Conservation (phyloP, 1,140 invertebrate genomes). For the Drosophila pectinifera region DNA sequence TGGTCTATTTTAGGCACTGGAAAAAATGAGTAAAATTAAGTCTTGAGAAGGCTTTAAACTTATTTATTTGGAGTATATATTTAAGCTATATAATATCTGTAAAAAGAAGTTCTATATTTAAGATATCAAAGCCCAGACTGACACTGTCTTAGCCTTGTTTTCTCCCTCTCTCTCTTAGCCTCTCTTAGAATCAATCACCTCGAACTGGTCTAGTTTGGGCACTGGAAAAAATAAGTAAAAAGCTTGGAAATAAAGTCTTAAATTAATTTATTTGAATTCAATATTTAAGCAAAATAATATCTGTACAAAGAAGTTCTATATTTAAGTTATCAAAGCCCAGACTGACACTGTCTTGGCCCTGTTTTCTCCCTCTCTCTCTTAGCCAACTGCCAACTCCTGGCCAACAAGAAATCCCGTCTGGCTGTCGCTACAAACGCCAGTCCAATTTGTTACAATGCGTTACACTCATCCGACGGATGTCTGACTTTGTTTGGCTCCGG, state of each 20-base stretch:
- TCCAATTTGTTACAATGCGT: constrained; percentile 75
- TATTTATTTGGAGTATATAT: neutral
- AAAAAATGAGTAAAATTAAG: constrained; percentile 3
- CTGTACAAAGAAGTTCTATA: neutral
- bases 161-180: neutral
- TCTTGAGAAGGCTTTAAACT: no score
- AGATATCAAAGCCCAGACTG: neutral
- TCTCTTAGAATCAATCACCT: constrained; percentile 49
- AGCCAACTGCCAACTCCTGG: neutral
- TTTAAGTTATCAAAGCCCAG: neutral
- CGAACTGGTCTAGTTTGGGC: constrained; percentile 8
- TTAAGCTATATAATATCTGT: no score
- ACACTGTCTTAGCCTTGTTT: no score
- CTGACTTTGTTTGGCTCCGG: constrained; percentile 64
- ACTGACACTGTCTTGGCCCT: no score
- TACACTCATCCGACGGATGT: constrained; percentile 63
- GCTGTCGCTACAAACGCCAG: constrained; percentile 77
- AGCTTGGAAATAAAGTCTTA: neutral
- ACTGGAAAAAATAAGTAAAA: constrained; percentile 4
- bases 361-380: neutral
- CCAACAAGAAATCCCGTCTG: constrained; percentile 30
- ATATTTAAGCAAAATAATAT: no score
- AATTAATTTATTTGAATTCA: neutral
- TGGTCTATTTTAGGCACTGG: constrained; percentile 12
- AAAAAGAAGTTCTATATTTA: neutral